These are phyloP conservation scores for Pavo muticus DNA, from an alignment of 2,113 vertebrate species.

Conservation along the genomic window DNA sequence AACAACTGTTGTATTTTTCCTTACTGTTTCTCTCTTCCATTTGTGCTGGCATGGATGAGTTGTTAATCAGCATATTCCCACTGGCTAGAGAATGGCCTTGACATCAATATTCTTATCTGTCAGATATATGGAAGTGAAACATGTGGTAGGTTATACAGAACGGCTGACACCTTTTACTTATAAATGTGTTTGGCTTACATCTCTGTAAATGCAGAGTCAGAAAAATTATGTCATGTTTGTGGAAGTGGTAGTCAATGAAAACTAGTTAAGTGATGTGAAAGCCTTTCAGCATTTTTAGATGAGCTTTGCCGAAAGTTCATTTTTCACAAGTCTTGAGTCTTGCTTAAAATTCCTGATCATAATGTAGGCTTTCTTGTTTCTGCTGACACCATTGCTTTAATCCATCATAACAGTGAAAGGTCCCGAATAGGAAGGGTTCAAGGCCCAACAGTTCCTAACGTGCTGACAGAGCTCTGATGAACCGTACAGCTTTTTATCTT, in stretches of 20 bases:
- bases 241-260: constrained; percentile 2
- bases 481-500: neutral
- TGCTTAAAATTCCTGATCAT: constrained; percentile 24
- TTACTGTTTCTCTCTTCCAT: neutral
- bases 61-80: neutral
- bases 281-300: constrained; percentile 8
- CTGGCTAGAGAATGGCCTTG: neutral
- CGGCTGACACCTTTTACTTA: neutral
- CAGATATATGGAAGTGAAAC: neutral
- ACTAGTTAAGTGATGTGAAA: constrained; percentile 17
- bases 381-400: constrained; percentile 28
- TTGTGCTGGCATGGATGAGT: neutral
- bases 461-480: neutral
- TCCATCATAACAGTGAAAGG: neutral
- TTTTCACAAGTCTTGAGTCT: constrained; percentile 25
- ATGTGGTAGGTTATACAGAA: neutral
- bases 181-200: neutral
- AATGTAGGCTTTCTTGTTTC: neutral
- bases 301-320: neutral
- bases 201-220: neutral
- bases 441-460: neutral
- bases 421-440: neutral
- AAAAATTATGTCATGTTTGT: neutral
- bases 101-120: neutral
- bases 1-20: neutral